Evolutionary conservation across 2,888 invertebrate genomes (phyloP).

Genomic region (Epinotia nisella): DNA sequence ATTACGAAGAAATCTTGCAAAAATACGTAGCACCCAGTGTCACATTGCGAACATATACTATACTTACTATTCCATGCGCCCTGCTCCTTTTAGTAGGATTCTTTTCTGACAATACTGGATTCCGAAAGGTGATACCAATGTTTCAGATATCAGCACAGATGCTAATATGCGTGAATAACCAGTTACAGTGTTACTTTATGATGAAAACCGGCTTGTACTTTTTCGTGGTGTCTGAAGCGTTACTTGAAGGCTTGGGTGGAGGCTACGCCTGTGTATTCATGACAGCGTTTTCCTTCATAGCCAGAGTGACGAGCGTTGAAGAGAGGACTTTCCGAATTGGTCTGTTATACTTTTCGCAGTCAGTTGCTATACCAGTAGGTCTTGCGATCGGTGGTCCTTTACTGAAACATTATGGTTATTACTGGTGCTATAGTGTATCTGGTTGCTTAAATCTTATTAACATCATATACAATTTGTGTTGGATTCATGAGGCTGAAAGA

Average conservation of each 20-base stretch:
- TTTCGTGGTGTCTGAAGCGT: conserved; percentile 52
- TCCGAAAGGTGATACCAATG: conserved; percentile 26
- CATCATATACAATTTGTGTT: conserved; percentile 50
- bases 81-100: conserved; percentile 6
- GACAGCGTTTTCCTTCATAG: conserved; percentile 53
- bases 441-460: conserved; percentile 50
- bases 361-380: conserved; percentile 55
- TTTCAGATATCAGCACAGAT: conserved; percentile 26
- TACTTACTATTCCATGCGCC: conserved; percentile 5
- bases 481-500: conserved; percentile 51
- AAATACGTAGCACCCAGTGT: conserved; percentile 30
- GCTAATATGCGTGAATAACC: conserved; percentile 25
- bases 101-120: conserved; percentile 31
- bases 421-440: conserved; percentile 50
- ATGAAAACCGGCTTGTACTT: conserved; percentile 18
- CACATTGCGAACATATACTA: conserved; percentile 19
- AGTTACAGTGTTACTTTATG: conserved; percentile 19
- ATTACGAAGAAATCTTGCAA: conserved; percentile 32
- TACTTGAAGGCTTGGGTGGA: conserved; percentile 52
- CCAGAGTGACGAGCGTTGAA: conserved; percentile 52
- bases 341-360: conserved; percentile 53
- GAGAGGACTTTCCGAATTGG: conserved; percentile 57
- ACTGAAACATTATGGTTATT: conserved; percentile 60
- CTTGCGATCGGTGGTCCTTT: conserved; percentile 54
- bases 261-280: conserved; percentile 52